phyloP scores from a whole-genome alignment of 2,888 invertebrate genomes.

The Tetrapedia diversipes region DNA sequence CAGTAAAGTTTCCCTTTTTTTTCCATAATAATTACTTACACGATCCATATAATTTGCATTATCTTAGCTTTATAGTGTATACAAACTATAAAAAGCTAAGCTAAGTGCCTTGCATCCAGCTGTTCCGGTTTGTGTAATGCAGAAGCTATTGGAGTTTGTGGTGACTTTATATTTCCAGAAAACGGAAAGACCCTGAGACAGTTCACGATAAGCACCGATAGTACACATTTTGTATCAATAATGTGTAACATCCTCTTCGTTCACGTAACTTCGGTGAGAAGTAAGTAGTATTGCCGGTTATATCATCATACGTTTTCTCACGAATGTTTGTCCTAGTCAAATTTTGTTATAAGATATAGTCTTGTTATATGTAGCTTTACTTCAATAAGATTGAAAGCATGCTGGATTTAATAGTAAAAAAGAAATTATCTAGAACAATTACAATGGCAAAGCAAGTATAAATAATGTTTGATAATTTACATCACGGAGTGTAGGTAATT shows the following conservation, averaged over 20 bases:
- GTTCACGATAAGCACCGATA: constrained; percentile 28
- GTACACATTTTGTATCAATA: constrained; percentile 23
- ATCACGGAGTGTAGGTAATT: not conserved
- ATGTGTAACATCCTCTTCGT: constrained; percentile 4
- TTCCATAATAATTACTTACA: constrained; percentile 13
- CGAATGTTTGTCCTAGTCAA: too few relatives aligned
- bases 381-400: not conserved
- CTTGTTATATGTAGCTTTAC: not conserved
- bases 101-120: not conserved
- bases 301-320: not conserved
- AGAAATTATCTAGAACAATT: not conserved
- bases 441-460: not conserved
- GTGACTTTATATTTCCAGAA: constrained; percentile 27
- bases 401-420: not conserved
- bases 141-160: not conserved
- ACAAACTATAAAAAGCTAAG: not conserved
- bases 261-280: not conserved
- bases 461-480: not conserved
- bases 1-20: not conserved
- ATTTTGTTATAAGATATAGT: too few relatives aligned
- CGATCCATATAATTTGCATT: not conserved
- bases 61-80: not conserved
- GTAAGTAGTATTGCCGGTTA: not conserved
- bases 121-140: not conserved
- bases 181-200: constrained; percentile 32